Base-by-base conservation (phyloP, 2,797 vertebrate genomes). In the Artibeus jamaicensis region DNA sequence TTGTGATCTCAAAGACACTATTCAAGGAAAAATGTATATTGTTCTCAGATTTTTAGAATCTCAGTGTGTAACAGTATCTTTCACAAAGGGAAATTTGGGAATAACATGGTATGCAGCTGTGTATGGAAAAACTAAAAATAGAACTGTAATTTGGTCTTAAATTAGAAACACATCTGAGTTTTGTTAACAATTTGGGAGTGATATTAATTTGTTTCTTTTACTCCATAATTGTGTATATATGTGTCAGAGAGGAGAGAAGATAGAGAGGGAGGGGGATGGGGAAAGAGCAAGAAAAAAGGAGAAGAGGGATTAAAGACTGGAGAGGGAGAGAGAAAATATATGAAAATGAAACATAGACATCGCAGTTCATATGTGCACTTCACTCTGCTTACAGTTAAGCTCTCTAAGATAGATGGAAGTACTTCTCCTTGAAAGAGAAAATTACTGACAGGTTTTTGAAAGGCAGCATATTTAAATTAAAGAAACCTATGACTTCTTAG, bases 121-220 rank as follows among this genome's bases (percentile, higher is more conserved):
- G 76, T 82, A 85, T 57, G 95, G 93, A 91, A 91, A 95, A 97
- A 94, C 89, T 95, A 95, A 95, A 97, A 95, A 89, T 89, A 85
- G 95, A 89, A 91, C 62, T 85, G 59, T 91, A 95, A 85, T 74
- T 96, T 88, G 55, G n/a, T 89, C 95, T 96, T 96, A 96, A 97
- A 93, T 96, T 96, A 97, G 96, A 97, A 97, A 92, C 97, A 96
- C 95, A 95, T 96, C 86, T 97, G 97, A 97, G 59, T 89, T 96
- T 93, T 95, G 90, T 98, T 97, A 97, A 95, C 90, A 96, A 91
- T 95, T 91, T 94, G 77, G 90, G 93, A 95, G 24, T 94, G 85
- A 95, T 95, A 97, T 93, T 97, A 97, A 96, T 94, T 96, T 92
- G 70, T 93, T 87, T 88, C 92, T 94, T 95, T 79, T 44, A 73